phyloP scores from a whole-genome alignment of 2,113 vertebrate genomes.

The Phodopus roborovskii region DNA sequence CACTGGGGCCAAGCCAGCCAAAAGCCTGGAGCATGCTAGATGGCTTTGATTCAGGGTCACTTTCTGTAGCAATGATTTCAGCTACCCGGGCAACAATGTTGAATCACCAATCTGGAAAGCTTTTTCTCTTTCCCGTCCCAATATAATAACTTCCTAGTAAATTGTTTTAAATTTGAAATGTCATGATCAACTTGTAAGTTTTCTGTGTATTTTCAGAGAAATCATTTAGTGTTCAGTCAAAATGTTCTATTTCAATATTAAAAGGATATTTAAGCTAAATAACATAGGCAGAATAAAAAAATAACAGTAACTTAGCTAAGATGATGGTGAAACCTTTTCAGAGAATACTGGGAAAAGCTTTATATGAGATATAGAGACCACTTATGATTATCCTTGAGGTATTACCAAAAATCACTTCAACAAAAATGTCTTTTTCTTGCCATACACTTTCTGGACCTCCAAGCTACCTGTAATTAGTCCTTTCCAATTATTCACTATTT shows the following conservation, averaged over 20 bases:
- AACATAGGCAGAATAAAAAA: background rate
- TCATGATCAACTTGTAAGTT: conserved; percentile 36
- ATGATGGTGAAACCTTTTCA: background rate
- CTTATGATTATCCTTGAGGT: background rate
- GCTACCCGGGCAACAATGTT: conserved; percentile 29
- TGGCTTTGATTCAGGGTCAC: conserved; percentile 48
- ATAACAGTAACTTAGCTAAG: conserved; percentile 6
- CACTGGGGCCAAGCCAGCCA: background rate
- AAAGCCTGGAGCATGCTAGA: conserved; percentile 1
- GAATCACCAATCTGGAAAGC: conserved; percentile 1
- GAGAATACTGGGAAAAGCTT: background rate
- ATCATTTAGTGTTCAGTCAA: background rate
- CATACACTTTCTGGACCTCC: conserved; percentile 14
- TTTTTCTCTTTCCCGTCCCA: background rate
- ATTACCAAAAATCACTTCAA: conserved; percentile 10
- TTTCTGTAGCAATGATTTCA: conserved; percentile 15
- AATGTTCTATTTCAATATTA: background rate
- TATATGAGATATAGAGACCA: background rate
- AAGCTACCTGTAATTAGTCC: background rate
- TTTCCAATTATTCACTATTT: background rate
- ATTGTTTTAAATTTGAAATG: conserved; percentile 51
- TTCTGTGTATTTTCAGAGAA: conserved; percentile 8
- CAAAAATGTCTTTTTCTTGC: conserved; percentile 23
- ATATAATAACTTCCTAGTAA: conserved; percentile 41
- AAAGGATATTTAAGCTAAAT: conserved; percentile 48